Conservation (phyloP, 1,140 invertebrate species). For the Polypedilum pembai region DNA sequence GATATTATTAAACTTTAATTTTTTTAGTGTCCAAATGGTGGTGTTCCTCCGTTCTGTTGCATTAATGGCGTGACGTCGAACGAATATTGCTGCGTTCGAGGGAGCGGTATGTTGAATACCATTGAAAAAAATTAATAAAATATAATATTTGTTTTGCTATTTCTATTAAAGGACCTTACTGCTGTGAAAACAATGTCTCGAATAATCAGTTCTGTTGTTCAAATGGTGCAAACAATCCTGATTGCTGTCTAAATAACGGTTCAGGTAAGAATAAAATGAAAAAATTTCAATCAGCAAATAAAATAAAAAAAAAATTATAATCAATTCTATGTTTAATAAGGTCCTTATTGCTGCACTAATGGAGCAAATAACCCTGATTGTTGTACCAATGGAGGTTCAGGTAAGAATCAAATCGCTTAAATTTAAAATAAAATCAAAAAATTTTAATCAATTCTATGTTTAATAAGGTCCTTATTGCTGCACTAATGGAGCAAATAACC, state of each 20-base stretch:
- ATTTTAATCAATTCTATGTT: too few species aligned
- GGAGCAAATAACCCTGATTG: background rate
- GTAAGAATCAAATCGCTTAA: too few species aligned
- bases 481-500: too few species aligned
- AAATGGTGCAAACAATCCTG: constrained; percentile 8
- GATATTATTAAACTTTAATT: too few species aligned
- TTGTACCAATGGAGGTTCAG: background rate
- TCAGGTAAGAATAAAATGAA: background rate
- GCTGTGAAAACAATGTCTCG: background rate
- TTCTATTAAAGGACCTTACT: background rate
- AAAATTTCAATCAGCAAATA: too few species aligned
- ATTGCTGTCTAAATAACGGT: background rate
- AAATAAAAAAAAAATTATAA: background rate
- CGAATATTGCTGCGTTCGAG: background rate
- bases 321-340: background rate
- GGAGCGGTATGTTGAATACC: background rate
- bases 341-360: constrained; percentile 7
- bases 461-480: too few species aligned
- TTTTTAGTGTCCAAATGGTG: background rate
- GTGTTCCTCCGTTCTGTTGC: background rate
- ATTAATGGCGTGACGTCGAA: background rate
- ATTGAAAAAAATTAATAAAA: too few species aligned
- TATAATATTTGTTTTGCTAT: background rate
- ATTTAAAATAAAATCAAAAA: background rate
- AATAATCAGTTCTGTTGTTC: background rate